These are phyloP conservation scores for Elaphurus davidianus DNA, from an alignment of 2,113 vertebrate genomes.

Conservation along the genomic window DNA sequence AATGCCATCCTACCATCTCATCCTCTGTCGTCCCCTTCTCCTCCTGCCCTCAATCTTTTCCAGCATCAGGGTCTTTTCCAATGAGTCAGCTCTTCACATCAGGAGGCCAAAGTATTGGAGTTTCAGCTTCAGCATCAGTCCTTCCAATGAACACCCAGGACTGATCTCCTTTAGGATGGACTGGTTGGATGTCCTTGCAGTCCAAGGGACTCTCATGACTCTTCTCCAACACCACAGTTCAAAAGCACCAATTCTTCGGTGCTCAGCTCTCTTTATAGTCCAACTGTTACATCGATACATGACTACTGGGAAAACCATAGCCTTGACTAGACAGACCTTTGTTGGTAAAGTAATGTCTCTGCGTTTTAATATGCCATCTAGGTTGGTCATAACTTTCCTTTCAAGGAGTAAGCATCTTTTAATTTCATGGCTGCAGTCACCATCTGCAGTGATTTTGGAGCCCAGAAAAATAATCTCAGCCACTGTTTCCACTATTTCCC, in stretches of 20 bases:
- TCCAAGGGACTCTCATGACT: not conserved
- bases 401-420: too few species aligned
- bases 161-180: not conserved
- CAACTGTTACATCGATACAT: too few species aligned
- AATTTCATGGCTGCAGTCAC: too few species aligned
- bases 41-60: not conserved
- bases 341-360: too few species aligned
- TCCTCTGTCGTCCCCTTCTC: not conserved
- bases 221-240: not conserved
- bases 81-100: not conserved
- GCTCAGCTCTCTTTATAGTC: not conserved
- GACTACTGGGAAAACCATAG: too few species aligned
- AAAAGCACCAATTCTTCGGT: not conserved
- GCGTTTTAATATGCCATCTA: too few species aligned
- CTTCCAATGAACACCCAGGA: not conserved
- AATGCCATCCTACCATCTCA: not conserved
- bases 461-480: accelerated
- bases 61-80: not conserved
- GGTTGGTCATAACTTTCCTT: too few species aligned
- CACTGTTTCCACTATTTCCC: too few species aligned
- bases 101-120: not conserved
- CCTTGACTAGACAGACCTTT: too few species aligned
- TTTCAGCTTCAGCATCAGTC: not conserved
- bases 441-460: too few species aligned
- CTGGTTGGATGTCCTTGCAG: not conserved